Evolutionary conservation across 2,888 invertebrate genomes (phyloP), one percentile per base, ranked within the genome.

Genomic region (Synanthedon myopaeformis): DNA sequence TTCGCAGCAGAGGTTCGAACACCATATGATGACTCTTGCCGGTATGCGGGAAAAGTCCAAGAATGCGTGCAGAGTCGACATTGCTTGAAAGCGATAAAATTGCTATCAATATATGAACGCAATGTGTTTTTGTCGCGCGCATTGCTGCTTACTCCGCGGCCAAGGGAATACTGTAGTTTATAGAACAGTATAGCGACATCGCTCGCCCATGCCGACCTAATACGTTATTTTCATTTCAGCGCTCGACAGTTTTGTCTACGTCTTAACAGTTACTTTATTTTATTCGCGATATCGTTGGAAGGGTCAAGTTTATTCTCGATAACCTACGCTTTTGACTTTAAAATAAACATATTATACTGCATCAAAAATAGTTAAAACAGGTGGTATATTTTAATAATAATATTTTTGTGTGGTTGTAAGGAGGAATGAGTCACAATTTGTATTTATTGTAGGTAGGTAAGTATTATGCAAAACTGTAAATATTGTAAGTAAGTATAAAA

Each of bases 11-110:
- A 0, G 89, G 88, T 51, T 89, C 84, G 67, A 90, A 91, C 1
- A 91, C 89, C 69, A 89, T 84, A 61, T 90, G 91, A 62, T 92
- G 92, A 61, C 92, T 92, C 56, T 88, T 89, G 0, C 90, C 90
- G 0, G 87, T 82, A 63, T 91, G 88, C 0, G 89, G 89, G 62
- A 92, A 91, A 0, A 91, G 70, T 3, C 88, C 90, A 50, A 92
- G 80, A 53, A 91, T 88, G 50, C 88, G 87, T 52, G 83, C 87
- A 53, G 81, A 58, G 56, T 69, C 58, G 3, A 61, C 77, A 68
- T 76, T 54, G 58, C 69, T 62, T 19, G 63, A 58, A 52, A 75
- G 59, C 58, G 74, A 62, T 52, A 75, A 54, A 48, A 74, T 54
- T 52, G 65, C 64, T 50, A 58, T 57, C 57, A 71, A 59, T 56